phyloP scores from a whole-genome alignment of 2,888 invertebrate species.

The Hanleya hanleyi region DNA sequence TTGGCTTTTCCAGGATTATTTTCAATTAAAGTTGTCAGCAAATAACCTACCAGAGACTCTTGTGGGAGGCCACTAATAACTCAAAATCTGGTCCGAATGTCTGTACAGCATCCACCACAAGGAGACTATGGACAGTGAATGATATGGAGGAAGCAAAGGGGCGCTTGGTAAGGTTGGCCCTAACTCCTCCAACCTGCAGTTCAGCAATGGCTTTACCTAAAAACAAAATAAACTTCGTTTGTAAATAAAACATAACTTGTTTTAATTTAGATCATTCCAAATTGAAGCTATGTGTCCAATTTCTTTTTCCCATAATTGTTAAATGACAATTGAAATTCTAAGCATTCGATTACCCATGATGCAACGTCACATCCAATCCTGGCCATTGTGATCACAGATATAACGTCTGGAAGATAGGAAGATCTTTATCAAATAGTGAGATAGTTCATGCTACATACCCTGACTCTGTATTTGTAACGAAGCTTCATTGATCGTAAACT shows the following conservation, averaged over 20 bases:
- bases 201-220: conserved; percentile 93
- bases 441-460: conserved; percentile 53
- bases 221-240: too few species aligned
- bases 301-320: too few species aligned
- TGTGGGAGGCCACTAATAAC: conserved; percentile 93
- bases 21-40: too few species aligned
- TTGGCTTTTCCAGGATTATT: too few species aligned
- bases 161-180: conserved; percentile 83
- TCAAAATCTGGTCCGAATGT: conserved; percentile 97
- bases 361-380: too few species aligned
- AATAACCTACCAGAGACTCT: conserved; percentile 89
- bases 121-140: conserved; percentile 91
- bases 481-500: conserved; percentile 88
- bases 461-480: conserved; percentile 81
- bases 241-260: too few species aligned
- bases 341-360: too few species aligned
- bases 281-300: too few species aligned
- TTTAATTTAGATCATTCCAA: too few species aligned
- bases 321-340: too few species aligned
- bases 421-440: background rate
- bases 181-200: conserved; percentile 91
- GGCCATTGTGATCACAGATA: too few species aligned
- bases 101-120: conserved; percentile 95
- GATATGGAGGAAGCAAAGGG: conserved; percentile 84
- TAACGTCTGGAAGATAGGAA: too few species aligned